Evolutionary conservation across 2,797 vertebrate species (phyloP), one percentile per base, ranked within the genome.

Genomic region (Mormyrus proboscirostris): DNA sequence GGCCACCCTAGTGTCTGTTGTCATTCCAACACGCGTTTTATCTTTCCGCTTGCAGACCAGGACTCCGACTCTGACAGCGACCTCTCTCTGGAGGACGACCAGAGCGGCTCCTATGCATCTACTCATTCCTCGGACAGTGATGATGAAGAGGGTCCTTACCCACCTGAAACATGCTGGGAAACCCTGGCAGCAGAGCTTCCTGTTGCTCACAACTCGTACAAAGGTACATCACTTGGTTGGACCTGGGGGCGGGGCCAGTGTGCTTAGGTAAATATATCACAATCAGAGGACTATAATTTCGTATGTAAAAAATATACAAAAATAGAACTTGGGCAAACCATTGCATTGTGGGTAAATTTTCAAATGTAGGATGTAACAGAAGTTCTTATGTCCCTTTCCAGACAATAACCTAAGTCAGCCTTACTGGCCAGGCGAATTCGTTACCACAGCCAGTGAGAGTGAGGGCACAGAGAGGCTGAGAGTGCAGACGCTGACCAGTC

Each of bases 21-120:
- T 83, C 19, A 83, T 49, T 22, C 79, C 44, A 83, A 83, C 79
- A 44, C 79, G 7, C 9, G 6, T 49, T 7, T 83, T 47, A 41
- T 25, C 38, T 0, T 62, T 29, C 25, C 9, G 0, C 41, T 2
- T 91, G 76, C 90, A 99, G 97, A 97, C 90, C 96, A 90, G 0
- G 97, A 99, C 95, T 97, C 97, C 0, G 98, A 99, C 93, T 98
- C 98, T 0, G 98, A 99, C 95, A 99, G 98, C 79, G 98, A 99
- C 91, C 93, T 99, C 91, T 99, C 98, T 16, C 92, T 98, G 89
- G 98, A 98, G 91, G 98, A 98, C 0, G 98, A 99, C 91, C 96
- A 96, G 89, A 99, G 98, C 3, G 97, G 97, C 50, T 99, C 98
- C 84, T 98, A 96, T 0, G 97, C 97, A 87, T 99, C 98, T 86